Base-by-base conservation (phyloP, 2,113 vertebrate species). In the Oxyura jamaicensis region DNA sequence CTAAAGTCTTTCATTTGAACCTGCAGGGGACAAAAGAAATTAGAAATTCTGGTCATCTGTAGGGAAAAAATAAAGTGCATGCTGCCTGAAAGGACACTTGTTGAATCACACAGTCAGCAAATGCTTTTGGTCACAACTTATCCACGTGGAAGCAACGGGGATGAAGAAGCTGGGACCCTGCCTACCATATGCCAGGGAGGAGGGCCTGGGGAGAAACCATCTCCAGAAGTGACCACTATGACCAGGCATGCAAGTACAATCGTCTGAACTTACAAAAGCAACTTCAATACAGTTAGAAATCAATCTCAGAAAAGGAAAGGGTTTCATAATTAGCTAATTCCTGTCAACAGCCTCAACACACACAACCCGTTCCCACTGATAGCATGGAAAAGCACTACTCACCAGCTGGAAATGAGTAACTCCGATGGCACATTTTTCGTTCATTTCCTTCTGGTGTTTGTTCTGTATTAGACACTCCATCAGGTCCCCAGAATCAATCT, bases 391-490 rank as follows among this genome's bases (percentile, higher is more conserved):
- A 88, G 52, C 0, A 0, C 60, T 66, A 95, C 99, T 98, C 96
- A 99, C 99, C 99, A 99, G 98, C 94, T 99, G 99, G 98, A 99
- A 99, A 96, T 99, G 99, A 25, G 99, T 99, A 73, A 99, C 99
- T n/a, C 99, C 99, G 0, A 99, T 98, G 4, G 97, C 91, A 50
- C 99, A 99, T 95, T 99, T 99, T 81, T 99, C 99, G 59, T 99
- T 99, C 99, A 99, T 99, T 93, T 99, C 99, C 95, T 99, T 99
- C 98, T 99, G 99, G 95, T 99, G 99, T 91, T 99, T 99, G 93
- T 99, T 99, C 97, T 99, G 99, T 85, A 99, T 98, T 77, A 99
- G 97, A 91, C 99, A 99, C 94, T 99, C 99, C 99, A 99, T 99
- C 94, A 99, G 98, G 85, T 99, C 99, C 14, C 99, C 99, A 3